Conservation (phyloP, 2,888 invertebrate genomes). For the Sylvicola fuscatus region DNA sequence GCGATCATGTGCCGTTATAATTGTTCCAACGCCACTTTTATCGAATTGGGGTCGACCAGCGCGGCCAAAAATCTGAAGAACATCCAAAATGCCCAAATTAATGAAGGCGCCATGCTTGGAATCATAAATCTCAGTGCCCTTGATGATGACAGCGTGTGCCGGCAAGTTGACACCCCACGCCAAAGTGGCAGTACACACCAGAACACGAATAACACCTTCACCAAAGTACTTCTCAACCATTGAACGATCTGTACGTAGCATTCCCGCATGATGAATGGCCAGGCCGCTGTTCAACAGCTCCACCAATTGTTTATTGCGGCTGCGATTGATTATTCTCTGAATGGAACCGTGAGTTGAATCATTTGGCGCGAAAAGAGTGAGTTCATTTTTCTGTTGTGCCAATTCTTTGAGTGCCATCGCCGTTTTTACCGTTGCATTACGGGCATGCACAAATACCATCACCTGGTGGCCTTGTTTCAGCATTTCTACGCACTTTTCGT, state of each 20-base stretch:
- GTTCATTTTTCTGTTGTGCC: slow-evolving; percentile 53
- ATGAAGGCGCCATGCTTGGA: slow-evolving; percentile 85
- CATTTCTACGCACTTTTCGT: slow-evolving; percentile 75
- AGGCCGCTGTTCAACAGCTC: slow-evolving; percentile 77
- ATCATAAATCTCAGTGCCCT: slow-evolving; percentile 83
- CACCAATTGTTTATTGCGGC: slow-evolving; percentile 59
- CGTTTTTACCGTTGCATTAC: slow-evolving; percentile 85
- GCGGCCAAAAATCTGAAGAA: slow-evolving; percentile 94
- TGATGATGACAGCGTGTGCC: slow-evolving; percentile 79
- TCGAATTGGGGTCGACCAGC: slow-evolving; percentile 98
- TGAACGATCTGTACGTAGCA: slow-evolving; percentile 70
- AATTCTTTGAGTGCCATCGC: slow-evolving; percentile 68
- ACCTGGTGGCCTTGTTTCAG: slow-evolving; percentile 78
- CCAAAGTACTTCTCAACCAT: slow-evolving; percentile 80
- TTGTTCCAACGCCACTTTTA: slow-evolving; percentile 81
- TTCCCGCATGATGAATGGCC: slow-evolving; percentile 92
- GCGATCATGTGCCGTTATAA: slow-evolving; percentile 84
- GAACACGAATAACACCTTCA: slow-evolving; percentile 67
- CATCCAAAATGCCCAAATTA: slow-evolving; percentile 91
- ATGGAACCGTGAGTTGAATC: slow-evolving; percentile 43
- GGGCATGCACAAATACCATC: slow-evolving; percentile 96
- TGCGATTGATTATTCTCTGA: slow-evolving; percentile 43
- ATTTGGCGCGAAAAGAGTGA: slow-evolving; percentile 45
- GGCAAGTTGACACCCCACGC: slow-evolving; percentile 99
- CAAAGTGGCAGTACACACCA: slow-evolving; percentile 92